phyloP scores from a whole-genome alignment of 1,140 invertebrate genomes.

The Tyrophagus putrescentiae region DNA sequence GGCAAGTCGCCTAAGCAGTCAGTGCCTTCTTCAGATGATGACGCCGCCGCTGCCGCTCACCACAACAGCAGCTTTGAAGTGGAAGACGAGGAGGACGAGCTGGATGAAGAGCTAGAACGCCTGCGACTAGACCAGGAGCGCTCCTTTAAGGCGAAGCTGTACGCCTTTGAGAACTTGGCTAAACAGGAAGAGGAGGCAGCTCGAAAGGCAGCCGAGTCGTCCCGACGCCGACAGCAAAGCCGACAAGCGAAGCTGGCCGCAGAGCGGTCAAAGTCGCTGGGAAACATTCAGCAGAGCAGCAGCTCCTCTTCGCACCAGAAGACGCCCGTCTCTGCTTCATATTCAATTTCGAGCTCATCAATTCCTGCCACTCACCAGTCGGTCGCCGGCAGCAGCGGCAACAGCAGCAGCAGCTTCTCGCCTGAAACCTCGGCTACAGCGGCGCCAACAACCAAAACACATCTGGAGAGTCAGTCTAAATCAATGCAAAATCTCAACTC shows the following conservation, averaged over 20 bases:
- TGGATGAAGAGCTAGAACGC: slow-evolving; percentile 5
- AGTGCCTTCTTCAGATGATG: neutral
- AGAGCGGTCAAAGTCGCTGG: neutral
- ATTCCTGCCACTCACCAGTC: neutral
- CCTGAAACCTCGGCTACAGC: neutral
- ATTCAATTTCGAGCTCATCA: slow-evolving; percentile 4
- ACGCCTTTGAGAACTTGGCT: slow-evolving; percentile 23
- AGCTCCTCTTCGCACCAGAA: too few species aligned
- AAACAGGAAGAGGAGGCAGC: slow-evolving; percentile 19
- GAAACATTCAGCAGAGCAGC: neutral
- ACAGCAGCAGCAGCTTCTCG: neutral
- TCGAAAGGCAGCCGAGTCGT: neutral
- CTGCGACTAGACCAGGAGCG: slow-evolving; percentile 16
- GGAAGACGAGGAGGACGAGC: slow-evolving; percentile 18
- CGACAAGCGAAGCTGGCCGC: slow-evolving; percentile 4
- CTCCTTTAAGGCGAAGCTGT: slow-evolving; percentile 22
- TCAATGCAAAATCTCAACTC: slow-evolving; percentile 4
- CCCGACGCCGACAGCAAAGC: neutral
- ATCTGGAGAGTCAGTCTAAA: neutral
- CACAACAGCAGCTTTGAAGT: slow-evolving; percentile 18
- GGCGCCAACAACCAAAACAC: neutral
- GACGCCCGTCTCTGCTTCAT: neutral
- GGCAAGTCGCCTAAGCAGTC: neutral
- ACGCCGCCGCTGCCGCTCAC: neutral
- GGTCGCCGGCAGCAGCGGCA: neutral